Conservation (phyloP, 2,888 invertebrate species). For the Polylopha cassiicola region DNA sequence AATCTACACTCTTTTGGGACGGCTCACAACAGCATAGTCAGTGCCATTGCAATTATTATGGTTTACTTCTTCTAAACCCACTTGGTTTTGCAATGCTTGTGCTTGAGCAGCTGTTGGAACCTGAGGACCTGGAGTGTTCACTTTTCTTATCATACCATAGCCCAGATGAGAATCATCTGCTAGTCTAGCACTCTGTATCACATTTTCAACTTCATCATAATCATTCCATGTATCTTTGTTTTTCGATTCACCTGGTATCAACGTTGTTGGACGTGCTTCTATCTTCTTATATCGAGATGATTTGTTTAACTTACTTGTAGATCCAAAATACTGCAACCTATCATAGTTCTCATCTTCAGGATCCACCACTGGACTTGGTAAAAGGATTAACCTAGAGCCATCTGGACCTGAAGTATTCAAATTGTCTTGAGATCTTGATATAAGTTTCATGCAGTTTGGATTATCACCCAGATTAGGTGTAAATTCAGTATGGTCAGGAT, state of each 20-base stretch:
- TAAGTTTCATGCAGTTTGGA: slow-evolving; percentile 68
- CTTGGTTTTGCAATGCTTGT: slow-evolving; percentile 63
- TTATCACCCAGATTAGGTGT: slow-evolving; percentile 66
- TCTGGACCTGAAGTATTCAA: slow-evolving; percentile 66
- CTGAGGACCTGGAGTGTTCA: slow-evolving; percentile 74
- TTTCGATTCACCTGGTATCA: slow-evolving; percentile 64
- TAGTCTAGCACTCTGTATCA: slow-evolving; percentile 82
- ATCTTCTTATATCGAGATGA: slow-evolving; percentile 83
- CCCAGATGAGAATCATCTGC: slow-evolving; percentile 90
- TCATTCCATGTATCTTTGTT: slow-evolving; percentile 80
- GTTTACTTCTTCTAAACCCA: slow-evolving; percentile 73
- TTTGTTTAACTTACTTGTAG: slow-evolving; percentile 81
- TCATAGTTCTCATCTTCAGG: slow-evolving; percentile 83
- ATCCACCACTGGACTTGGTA: slow-evolving; percentile 66
- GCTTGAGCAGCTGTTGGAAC: slow-evolving; percentile 72
- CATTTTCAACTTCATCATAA: slow-evolving; percentile 85
- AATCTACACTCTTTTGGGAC: slow-evolving; percentile 87
- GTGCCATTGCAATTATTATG: slow-evolving; percentile 86
- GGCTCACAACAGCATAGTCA: slow-evolving; percentile 89
- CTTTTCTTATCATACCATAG: slow-evolving; percentile 86
- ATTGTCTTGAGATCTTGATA: slow-evolving; percentile 72
- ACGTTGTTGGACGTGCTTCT: slow-evolving; percentile 76
- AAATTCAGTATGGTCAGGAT: slow-evolving; percentile 83
- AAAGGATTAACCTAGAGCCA: slow-evolving; percentile 75
- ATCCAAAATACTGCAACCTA: slow-evolving; percentile 87